phyloP scores from a whole-genome alignment of 1,140 invertebrate species.

The Physella acuta region DNA sequence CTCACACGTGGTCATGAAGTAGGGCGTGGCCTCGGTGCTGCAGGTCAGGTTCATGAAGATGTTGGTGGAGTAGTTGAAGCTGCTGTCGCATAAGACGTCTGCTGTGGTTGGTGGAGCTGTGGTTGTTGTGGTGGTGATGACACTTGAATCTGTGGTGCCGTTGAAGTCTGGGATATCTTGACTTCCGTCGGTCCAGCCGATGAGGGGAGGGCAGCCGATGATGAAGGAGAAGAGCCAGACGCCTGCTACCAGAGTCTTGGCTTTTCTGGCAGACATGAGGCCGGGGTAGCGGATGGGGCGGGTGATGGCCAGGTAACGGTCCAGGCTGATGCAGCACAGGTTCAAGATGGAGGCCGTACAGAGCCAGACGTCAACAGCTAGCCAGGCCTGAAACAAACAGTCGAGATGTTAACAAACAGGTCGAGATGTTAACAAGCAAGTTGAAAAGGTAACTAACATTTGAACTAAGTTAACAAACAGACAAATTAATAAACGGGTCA shows the following conservation, averaged over 20 bases:
- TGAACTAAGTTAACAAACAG: too few species aligned
- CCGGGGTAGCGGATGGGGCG: slow-evolving; percentile 66
- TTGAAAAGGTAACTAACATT: too few species aligned
- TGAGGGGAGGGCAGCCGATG: slow-evolving; percentile 90
- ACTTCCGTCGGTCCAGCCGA: slow-evolving; percentile 73
- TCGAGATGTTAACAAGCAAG: too few species aligned
- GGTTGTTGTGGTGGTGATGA: neutral
- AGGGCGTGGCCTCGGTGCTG: neutral
- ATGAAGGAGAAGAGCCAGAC: slow-evolving; percentile 88
- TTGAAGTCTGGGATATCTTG: neutral
- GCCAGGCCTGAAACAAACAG: slow-evolving; percentile 55
- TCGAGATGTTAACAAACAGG: too few species aligned
- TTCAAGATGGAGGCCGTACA: slow-evolving; percentile 64
- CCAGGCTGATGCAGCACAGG: slow-evolving; percentile 63
- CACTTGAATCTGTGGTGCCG: neutral
- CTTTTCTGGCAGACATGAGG: slow-evolving; percentile 79
- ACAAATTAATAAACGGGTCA: too few species aligned
- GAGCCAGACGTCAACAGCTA: slow-evolving; percentile 62
- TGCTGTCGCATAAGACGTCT: neutral
- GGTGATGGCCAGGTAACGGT: slow-evolving; percentile 64
- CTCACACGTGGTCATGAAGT: slow-evolving; percentile 66
- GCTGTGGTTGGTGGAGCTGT: neutral
- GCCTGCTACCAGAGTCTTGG: slow-evolving; percentile 82
- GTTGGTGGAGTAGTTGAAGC: neutral
- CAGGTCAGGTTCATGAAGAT: neutral